Evolutionary conservation across 2,888 invertebrate species (phyloP), one percentile per base, ranked within the genome.

Genomic region (Ptilodon capucinus): DNA sequence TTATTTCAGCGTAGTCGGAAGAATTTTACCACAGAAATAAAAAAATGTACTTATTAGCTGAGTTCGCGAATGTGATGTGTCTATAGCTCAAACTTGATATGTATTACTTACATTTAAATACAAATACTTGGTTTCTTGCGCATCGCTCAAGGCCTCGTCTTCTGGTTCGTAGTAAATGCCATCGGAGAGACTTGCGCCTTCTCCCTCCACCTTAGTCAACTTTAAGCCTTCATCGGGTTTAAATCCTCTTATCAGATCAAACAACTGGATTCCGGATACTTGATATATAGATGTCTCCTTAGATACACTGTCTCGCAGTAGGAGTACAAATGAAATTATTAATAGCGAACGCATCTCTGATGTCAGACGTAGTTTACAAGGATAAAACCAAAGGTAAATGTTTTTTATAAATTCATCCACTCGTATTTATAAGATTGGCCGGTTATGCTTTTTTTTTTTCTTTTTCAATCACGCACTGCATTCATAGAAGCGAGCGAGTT

Each of bases 101-200:
- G n/a, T n/a, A n/a, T n/a, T n/a, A n/a, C 70, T 68, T 64, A 76
- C 76, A 18, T 71, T 61, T 4, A 60, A 42, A 45, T 64, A 38
- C 19, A 74, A 42, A 46, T 59, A 34, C 11, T 54, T 50, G 4
- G 44, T 35, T 18, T 57, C 62, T 0, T 53, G 64, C 11, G 47
- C 45, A 9, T 52, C 42, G 11, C 8, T 45, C 40, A 68, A 11
- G n/a, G 48, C 61, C n/a, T 58, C 72, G 21, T 79, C 78, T 44
- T 76, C 75, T 1, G 79, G 79, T 34, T 60, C 38, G 23, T 71
- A 80, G 45, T 79, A 81, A 32, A 82, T 65, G 11, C 82, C 81
- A 65, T 82, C 79, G 13, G 74, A 65, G 0, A 70, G 51, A 8
- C 25, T 57, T 0, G 51, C 53, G 3, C 50, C 53, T 7, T 72